phyloP scores from a whole-genome alignment of 2,113 vertebrate genomes.

The Anoura caudifer region DNA sequence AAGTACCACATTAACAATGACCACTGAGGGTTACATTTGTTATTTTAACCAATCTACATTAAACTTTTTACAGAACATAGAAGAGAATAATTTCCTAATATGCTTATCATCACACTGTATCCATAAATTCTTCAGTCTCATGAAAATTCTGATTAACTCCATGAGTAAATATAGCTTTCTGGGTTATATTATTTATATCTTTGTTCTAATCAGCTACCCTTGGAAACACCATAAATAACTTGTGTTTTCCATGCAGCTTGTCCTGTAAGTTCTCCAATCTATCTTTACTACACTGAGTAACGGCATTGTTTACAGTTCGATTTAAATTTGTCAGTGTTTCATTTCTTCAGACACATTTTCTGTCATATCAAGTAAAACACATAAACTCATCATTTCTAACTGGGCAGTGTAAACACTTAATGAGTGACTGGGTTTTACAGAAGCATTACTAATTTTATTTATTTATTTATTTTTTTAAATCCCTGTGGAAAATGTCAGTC shows the following conservation, averaged over 20 bases:
- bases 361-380: neutral
- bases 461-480: neutral
- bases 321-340: neutral
- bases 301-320: too few species aligned
- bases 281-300: neutral
- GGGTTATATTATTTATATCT: neutral
- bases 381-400: neutral
- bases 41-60: neutral
- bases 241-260: neutral
- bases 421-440: neutral
- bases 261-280: neutral
- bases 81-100: neutral
- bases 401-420: neutral
- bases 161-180: neutral
- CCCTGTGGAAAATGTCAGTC: neutral
- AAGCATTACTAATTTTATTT: neutral
- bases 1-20: neutral
- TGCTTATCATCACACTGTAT: neutral
- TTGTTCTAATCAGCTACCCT: neutral
- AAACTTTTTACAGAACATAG: neutral
- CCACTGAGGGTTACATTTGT: neutral
- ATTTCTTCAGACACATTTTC: neutral
- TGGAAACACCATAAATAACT: neutral
- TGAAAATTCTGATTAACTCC: neutral
- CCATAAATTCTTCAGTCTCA: neutral